Conservation (phyloP, 2,888 invertebrate genomes). For the Tenthredo amoena region DNA sequence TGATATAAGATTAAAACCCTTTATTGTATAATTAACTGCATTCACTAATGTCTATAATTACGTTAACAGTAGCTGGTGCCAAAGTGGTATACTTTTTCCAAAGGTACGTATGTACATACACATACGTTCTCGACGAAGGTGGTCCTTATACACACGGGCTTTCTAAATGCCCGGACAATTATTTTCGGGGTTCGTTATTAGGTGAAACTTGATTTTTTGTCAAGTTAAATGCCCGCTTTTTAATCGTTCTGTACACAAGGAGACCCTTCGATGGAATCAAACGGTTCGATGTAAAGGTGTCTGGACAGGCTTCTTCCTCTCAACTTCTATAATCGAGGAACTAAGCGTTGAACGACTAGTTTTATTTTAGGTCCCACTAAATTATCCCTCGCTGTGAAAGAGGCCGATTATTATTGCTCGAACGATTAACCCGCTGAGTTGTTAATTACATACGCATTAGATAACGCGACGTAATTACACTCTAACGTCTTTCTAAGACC, state of each 20-base stretch:
- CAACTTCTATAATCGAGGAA: neutral
- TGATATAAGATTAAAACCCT: neutral
- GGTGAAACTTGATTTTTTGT: neutral
- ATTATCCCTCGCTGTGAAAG: neutral
- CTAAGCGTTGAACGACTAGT: too few species aligned
- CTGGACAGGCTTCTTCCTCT: neutral
- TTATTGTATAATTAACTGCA: neutral
- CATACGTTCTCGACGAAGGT: neutral
- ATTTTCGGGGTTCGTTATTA: neutral
- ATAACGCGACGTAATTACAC: neutral
- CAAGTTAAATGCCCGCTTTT: neutral
- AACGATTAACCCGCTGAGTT: constrained; percentile 3
- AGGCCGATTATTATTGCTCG: neutral
- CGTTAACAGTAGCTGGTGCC: neutral
- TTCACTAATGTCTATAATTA: neutral
- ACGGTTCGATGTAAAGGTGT: neutral
- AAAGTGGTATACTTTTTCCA: neutral
- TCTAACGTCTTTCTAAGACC: neutral
- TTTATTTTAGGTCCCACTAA: neutral
- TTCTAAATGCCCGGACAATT: neutral
- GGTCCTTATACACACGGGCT: neutral
- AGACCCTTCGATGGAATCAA: neutral
- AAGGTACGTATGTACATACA: neutral
- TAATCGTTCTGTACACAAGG: neutral
- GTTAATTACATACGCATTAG: neutral